phyloP scores from a whole-genome alignment of 1,140 invertebrate species.

The Platorchestia sp. region DNA sequence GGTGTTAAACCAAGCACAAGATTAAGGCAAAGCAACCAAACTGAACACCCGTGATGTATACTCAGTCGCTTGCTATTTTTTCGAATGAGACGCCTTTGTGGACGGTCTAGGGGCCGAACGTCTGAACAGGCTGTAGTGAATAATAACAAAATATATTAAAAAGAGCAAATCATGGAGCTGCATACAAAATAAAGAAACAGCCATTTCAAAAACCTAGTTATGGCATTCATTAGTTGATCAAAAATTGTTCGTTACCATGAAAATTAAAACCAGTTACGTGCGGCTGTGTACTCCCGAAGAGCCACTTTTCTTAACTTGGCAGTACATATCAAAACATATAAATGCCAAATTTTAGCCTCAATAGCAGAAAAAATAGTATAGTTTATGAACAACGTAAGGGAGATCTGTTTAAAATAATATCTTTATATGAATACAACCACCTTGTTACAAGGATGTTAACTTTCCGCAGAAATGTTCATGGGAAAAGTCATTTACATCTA shows the following conservation, averaged over 20 bases:
- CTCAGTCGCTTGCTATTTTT: slow-evolving; percentile 46
- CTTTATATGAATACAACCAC: not conserved
- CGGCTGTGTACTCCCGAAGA: not conserved
- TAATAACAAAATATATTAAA: slow-evolving; percentile 22
- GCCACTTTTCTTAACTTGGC: not conserved
- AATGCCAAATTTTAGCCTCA: not conserved
- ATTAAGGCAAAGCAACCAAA: slow-evolving; percentile 33
- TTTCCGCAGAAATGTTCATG: not conserved
- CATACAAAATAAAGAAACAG: not conserved
- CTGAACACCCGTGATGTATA: slow-evolving; percentile 14
- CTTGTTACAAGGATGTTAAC: not conserved
- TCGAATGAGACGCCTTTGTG: slow-evolving; percentile 3
- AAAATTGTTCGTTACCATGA: not conserved
- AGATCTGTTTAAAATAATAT: not conserved
- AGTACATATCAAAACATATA: not conserved
- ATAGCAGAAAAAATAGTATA: not conserved
- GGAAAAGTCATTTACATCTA: not conserved
- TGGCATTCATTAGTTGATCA: not conserved
- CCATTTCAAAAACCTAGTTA: not conserved
- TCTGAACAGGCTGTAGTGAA: slow-evolving; percentile 47
- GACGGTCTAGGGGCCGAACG: slow-evolving; percentile 47
- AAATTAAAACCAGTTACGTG: not conserved
- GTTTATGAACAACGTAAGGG: not conserved
- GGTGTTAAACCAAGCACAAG: too few species aligned
- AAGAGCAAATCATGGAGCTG: slow-evolving; percentile 5